Conservation (phyloP, 1,140 invertebrate genomes). For the Ruditapes philippinarum region DNA sequence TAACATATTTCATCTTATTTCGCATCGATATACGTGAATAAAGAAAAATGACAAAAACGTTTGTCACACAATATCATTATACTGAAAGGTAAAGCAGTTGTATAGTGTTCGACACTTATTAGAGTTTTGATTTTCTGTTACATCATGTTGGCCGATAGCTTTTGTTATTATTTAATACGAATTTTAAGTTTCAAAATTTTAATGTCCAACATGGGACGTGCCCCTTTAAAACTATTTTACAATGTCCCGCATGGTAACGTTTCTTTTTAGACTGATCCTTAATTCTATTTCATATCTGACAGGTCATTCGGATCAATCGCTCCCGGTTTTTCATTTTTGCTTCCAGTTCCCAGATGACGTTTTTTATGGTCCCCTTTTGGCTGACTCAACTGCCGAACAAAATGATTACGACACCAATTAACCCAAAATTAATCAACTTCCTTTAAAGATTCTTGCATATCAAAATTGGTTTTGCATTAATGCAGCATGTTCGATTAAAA, state of each 20-base stretch:
- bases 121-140: no score
- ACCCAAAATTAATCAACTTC: not conserved
- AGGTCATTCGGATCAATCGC: not conserved
- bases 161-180: no score
- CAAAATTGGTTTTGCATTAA: not conserved
- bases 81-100: no score
- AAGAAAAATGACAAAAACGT: no score
- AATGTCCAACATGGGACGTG: not conserved
- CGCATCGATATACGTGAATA: no score
- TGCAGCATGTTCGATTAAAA: slow-evolving; percentile 36
- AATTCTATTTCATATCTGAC: not conserved
- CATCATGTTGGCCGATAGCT: no score
- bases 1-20: no score
- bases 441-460: not conserved
- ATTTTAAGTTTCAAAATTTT: no score
- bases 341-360: not conserved
- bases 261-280: not conserved
- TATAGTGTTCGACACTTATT: no score
- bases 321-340: not conserved
- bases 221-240: no score
- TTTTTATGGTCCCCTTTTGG: not conserved
- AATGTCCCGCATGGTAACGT: no score
- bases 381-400: not conserved
- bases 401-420: not conserved
- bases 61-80: no score